A percentile compares a stretch with the other conserved stretches of the same genome.
Conservation (phyloP, 2,888 invertebrate genomes). For the Chrysina gloriosa region DNA sequence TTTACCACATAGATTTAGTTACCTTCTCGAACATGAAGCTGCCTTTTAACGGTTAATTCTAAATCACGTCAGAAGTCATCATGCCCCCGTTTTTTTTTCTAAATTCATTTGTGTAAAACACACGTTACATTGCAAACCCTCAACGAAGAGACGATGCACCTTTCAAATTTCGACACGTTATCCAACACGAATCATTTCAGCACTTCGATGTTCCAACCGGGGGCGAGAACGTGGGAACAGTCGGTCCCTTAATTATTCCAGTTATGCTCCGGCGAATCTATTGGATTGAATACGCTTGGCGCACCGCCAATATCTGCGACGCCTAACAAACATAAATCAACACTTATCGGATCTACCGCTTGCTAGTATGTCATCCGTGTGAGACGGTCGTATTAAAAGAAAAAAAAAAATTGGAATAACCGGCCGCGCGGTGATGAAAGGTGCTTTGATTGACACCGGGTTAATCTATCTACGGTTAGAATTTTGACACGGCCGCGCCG, state of each 20-base stretch:
- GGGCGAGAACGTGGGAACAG: background rate
- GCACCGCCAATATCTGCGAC: conserved; percentile 18
- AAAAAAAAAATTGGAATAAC: no score
- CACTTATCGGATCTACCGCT: conserved; percentile 5
- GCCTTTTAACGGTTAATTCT: no score
- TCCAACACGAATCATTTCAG: no score
- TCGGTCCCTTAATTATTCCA: conserved; percentile 18
- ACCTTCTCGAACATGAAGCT: no score
- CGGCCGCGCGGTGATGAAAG: conserved; percentile 29
- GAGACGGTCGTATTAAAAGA: conserved; percentile 16
- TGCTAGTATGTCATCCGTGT: conserved; percentile 1
- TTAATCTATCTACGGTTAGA: conserved; percentile 22
- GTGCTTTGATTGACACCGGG: conserved; percentile 30
- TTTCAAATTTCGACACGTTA: no score
- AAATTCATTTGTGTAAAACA: no score
- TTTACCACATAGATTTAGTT: no score
- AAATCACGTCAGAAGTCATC: no score
- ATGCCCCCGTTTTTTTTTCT: no score
- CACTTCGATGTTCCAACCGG: no score
- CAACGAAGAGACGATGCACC: no score
- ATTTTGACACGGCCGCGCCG: conserved; percentile 10
- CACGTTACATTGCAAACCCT: no score
- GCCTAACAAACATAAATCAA: conserved; percentile 32
- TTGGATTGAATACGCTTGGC: conserved; percentile 28
- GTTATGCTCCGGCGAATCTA: conserved; percentile 22